Conservation (phyloP, 2,888 invertebrate species). For the Orthosia incerta region DNA sequence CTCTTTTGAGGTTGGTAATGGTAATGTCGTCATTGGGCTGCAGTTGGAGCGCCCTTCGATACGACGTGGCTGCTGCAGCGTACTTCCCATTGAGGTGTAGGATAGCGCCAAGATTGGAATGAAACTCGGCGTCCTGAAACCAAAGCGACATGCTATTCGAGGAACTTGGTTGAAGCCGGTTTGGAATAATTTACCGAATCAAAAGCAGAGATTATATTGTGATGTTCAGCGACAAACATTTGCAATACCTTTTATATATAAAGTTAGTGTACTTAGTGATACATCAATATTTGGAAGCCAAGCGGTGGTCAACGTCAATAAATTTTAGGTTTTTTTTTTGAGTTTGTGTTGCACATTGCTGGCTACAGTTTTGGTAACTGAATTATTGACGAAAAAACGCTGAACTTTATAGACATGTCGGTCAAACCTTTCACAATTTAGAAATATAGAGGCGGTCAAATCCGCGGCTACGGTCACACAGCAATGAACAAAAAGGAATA, state of each 20-base stretch:
- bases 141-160: constrained; percentile 57
- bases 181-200: constrained; percentile 26
- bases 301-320: background rate
- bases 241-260: constrained; percentile 24
- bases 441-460: constrained; percentile 35
- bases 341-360: background rate
- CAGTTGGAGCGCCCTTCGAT: constrained; percentile 95
- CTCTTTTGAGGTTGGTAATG: constrained; percentile 95
- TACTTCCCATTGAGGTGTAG: constrained; percentile 98
- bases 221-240: constrained; percentile 15
- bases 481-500: constrained; percentile 44
- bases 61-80: constrained; percentile 96
- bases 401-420: constrained; percentile 19
- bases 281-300: background rate
- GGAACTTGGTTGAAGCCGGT: constrained; percentile 31
- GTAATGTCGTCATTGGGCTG: constrained; percentile 97
- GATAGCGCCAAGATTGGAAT: constrained; percentile 98
- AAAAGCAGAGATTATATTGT: constrained; percentile 7
- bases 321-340: background rate
- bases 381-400: constrained; percentile 32
- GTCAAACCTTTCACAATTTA: constrained; percentile 51
- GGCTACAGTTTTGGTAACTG: constrained; percentile 19
- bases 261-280: background rate
- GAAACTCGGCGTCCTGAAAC: constrained; percentile 95
- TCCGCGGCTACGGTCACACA: constrained; percentile 35